Base-by-base conservation (phyloP, 2,797 vertebrate species). In the Chelonia mydas region DNA sequence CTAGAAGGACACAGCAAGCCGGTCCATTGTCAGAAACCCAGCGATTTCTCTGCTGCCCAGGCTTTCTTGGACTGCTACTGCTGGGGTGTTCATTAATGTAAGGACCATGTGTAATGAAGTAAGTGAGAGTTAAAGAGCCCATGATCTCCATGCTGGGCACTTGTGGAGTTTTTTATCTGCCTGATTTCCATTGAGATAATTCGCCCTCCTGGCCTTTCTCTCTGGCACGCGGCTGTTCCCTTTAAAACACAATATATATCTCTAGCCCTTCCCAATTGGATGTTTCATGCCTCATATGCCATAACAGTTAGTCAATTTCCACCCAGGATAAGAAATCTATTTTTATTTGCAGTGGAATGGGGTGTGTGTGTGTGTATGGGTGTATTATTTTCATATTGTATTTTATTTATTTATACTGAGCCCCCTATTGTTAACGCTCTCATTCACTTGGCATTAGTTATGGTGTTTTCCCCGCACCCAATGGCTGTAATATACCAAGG, bases 251-350 rank as follows among this genome's bases (percentile, higher is more conserved):
- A 72, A 41, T 86, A 78, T 90, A 72, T 90, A 68, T 74, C 41
- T 53, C 47, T 49, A 68, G 31, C 50, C 65, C 68, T 86, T 81
- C 51, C 77, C 49, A 81, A 61, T 27, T 49, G 25, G 61, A 54
- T 27, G 50, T 28, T 97, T 97, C 96, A 97, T 49, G 92, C 96
- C 95, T 95, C 92, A 90, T 96, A 95, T 95, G 92, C 94, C 87
- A 76, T 90, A 90, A 87, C 94, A 95, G 95, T 97, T 97, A 97
- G 97, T 97, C 97, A 97, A 96, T 97, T 97, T 97, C 97, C 96
- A 94, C 94, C 92, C 94, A 97, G 81, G 91, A 96, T 94, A 96
- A 97, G 97, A 98, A 97, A 97, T 97, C 97, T 97, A 95, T 97
- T 97, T 98, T 97, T 98, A 98, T 94, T 97, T 91, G 92, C 96